Conservation (phyloP, 1,140 invertebrate genomes). For the Dolichoris vasculosae region DNA sequence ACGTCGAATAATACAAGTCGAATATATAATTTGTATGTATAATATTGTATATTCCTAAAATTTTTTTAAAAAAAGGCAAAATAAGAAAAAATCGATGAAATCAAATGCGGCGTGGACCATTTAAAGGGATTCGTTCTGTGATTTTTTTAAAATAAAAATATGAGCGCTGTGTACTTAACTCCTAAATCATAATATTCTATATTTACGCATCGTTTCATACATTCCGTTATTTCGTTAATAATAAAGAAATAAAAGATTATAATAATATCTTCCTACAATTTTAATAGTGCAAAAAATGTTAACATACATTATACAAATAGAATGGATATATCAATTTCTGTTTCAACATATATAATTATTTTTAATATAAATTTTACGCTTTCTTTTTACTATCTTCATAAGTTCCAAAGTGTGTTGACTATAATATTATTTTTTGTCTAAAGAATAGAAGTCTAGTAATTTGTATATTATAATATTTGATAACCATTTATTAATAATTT, state of each 20-base stretch:
- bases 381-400: too few species aligned
- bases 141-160: conserved; percentile 41
- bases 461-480: too few species aligned
- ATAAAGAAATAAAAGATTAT: neutral
- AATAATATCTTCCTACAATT: neutral
- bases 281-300: neutral
- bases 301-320: neutral
- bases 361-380: too few species aligned
- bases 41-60: neutral
- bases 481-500: too few species aligned
- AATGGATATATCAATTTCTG: neutral
- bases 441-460: too few species aligned
- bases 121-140: conserved; percentile 40
- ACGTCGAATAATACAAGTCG: neutral
- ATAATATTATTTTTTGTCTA: too few species aligned
- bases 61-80: neutral
- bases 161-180: conserved; percentile 35
- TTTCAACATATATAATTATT: too few species aligned
- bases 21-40: neutral
- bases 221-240: neutral
- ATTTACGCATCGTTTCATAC: neutral
- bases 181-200: conserved; percentile 2
- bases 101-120: conserved; percentile 33
- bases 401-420: too few species aligned
- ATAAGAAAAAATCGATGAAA: conserved; percentile 10